Evolutionary conservation across 2,888 invertebrate species (phyloP).

Genomic region (Poecilobothrus nobilitatus): DNA sequence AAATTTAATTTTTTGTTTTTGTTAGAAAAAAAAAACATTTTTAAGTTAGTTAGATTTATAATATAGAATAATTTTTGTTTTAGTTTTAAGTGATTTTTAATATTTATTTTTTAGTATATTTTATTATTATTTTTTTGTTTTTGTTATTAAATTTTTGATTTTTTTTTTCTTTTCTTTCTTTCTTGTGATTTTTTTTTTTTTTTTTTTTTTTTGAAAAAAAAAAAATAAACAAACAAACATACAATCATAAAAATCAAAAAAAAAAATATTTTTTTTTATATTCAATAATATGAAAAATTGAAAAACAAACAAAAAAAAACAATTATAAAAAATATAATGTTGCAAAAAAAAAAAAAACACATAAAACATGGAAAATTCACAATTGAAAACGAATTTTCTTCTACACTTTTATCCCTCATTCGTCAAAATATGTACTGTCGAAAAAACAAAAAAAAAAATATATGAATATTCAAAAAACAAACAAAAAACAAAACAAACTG

Average conservation of each 20-base stretch:
- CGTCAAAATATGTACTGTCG: background rate
- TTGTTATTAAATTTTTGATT: background rate
- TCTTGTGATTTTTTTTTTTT: background rate
- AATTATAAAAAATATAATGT: no score
- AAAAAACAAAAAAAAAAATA: background rate
- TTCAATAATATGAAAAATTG: background rate
- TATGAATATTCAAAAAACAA: no score
- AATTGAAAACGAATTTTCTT: no score
- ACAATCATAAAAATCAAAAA: no score
- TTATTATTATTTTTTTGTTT: background rate
- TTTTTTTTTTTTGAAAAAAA: background rate
- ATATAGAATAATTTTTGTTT: slow-evolving; percentile 1
- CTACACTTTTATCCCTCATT: no score
- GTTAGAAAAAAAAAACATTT: slow-evolving; percentile 11
- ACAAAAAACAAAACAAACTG: background rate
- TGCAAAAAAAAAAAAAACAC: no score
- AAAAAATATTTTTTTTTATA: background rate
- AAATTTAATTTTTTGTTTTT: no score
- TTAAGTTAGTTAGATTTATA: slow-evolving; percentile 17
- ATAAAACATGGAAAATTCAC: no score
- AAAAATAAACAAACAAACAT: background rate
- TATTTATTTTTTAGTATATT: background rate
- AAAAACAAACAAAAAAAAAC: no score
- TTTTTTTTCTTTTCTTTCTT: slow-evolving; percentile 2
- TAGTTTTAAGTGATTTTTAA: background rate